Evolutionary conservation across 2,888 invertebrate genomes (phyloP).

Genomic region (Ophion ellenae): DNA sequence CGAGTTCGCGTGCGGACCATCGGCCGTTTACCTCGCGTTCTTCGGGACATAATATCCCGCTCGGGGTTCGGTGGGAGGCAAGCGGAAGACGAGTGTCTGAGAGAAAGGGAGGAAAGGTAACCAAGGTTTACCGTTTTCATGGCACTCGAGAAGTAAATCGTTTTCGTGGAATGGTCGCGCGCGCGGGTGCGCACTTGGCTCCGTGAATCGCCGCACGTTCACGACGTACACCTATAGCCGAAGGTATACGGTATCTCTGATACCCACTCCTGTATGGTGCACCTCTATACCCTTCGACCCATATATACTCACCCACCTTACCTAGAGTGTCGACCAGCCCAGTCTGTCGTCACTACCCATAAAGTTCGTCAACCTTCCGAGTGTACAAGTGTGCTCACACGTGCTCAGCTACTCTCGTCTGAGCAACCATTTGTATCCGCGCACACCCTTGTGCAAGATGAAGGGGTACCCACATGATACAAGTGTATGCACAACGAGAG

Average conservation of each 20-base stretch:
- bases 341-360: conserved; percentile 67
- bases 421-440: conserved; percentile 1
- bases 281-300: conserved; percentile 38
- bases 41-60: conserved; percentile 68
- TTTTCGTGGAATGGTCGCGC: conserved; percentile 63
- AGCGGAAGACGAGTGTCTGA: conserved; percentile 12
- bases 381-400: conserved; percentile 48
- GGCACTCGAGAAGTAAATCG: conserved; percentile 68
- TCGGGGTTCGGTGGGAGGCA: conserved; percentile 44
- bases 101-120: conserved; percentile 24
- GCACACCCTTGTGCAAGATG: not conserved
- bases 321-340: conserved; percentile 55
- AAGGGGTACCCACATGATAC: not conserved
- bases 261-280: conserved; percentile 44
- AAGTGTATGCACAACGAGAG: not conserved
- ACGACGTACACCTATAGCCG: conserved; percentile 25
- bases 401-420: conserved; percentile 33
- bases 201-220: conserved; percentile 45
- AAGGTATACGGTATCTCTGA: conserved; percentile 8
- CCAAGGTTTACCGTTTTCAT: conserved; percentile 58
- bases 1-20: conserved; percentile 49
- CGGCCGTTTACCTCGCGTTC: conserved; percentile 62
- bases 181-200: conserved; percentile 21
- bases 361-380: conserved; percentile 58
- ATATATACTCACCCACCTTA: conserved; percentile 26